Evolutionary conservation across 2,113 vertebrate genomes (phyloP).

Genomic region (Macrotus californicus): DNA sequence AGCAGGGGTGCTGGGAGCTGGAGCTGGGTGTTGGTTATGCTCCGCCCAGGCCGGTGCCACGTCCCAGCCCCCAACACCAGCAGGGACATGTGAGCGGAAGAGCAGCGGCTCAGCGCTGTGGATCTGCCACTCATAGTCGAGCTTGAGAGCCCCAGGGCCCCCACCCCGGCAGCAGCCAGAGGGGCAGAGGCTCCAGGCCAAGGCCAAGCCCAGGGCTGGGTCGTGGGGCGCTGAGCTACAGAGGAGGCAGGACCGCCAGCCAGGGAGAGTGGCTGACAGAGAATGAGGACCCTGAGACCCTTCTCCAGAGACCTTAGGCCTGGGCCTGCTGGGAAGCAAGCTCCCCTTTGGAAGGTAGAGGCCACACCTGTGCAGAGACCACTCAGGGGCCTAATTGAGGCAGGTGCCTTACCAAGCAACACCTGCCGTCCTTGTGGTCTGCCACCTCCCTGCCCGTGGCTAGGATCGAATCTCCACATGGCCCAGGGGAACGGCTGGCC

Average conservation of each 20-base stretch:
- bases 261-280: fast-evolving
- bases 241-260: fast-evolving
- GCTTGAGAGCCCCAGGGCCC: fast-evolving
- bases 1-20: background rate
- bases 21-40: fast-evolving
- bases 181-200: background rate
- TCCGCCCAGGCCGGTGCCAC: fast-evolving
- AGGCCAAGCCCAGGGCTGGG: background rate
- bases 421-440: fast-evolving
- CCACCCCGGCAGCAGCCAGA: fast-evolving
- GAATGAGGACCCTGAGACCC: background rate
- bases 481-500: too few species aligned
- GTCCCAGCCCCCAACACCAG: background rate
- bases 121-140: too few species aligned
- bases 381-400: fast-evolving
- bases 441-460: background rate
- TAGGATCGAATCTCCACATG: fast-evolving
- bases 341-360: background rate
- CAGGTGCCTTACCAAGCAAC: background rate
- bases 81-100: background rate
- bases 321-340: too few species aligned
- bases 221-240: background rate
- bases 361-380: too few species aligned
- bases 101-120: fast-evolving
- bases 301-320: fast-evolving